phyloP scores from a whole-genome alignment of 1,140 invertebrate species.

The Lordiphosa mommai region DNA sequence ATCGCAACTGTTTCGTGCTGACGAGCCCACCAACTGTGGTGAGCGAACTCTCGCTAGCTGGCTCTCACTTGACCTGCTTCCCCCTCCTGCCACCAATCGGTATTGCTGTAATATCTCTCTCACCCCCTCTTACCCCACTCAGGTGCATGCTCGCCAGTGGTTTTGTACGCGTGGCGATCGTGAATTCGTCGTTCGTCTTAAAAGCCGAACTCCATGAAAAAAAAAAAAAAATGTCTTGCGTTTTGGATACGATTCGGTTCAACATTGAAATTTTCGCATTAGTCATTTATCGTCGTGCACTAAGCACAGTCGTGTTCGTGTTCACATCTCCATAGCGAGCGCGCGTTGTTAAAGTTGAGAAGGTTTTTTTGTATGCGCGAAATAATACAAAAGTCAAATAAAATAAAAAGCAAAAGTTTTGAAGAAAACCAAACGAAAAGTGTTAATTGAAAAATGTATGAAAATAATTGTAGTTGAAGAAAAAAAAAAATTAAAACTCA shows the following conservation, averaged over 20 bases:
- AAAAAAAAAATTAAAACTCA: too few relatives aligned
- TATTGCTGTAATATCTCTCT: background rate
- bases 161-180: constrained; percentile 62
- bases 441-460: constrained; percentile 58
- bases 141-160: constrained; percentile 16
- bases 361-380: constrained; percentile 23
- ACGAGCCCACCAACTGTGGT: constrained; percentile 4
- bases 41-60: background rate
- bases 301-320: constrained; percentile 27
- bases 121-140: background rate
- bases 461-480: background rate
- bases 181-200: constrained; percentile 23
- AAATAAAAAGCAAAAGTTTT: constrained; percentile 28
- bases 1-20: background rate
- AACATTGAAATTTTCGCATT: constrained; percentile 3
- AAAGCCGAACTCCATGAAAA: constrained; percentile 5
- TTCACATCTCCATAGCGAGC: constrained; percentile 1
- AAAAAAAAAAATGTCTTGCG: constrained; percentile 3
- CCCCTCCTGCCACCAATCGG: background rate
- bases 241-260: constrained; percentile 14
- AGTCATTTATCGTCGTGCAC: constrained; percentile 46
- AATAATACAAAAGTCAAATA: constrained; percentile 12
- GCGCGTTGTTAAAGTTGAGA: constrained; percentile 14
- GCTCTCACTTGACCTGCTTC: background rate
- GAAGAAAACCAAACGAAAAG: constrained; percentile 29